A percentile compares a stretch with the other conserved stretches of the same genome.
Evolutionary conservation across 2,797 vertebrate species (phyloP).

Genomic region (Botia kubotai): DNA sequence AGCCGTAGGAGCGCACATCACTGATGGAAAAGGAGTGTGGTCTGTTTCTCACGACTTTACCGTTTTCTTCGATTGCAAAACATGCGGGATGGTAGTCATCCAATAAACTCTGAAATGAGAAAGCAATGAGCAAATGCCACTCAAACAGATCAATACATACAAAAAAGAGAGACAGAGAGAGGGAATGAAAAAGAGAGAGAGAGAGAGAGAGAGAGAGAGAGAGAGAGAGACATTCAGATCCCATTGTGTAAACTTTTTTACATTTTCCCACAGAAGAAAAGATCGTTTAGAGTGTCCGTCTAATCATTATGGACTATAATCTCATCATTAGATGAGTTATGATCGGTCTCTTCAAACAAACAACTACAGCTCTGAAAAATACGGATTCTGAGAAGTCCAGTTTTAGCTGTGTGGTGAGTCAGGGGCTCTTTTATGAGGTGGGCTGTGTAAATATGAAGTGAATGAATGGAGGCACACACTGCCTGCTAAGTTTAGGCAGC

Average conservation of each 20-base stretch:
- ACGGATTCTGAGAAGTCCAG: background rate
- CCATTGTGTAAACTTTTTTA: constrained; percentile 20
- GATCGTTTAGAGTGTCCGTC: background rate
- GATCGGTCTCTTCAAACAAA: constrained; percentile 23
- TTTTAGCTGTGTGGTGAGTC: background rate
- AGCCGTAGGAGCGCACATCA: constrained; percentile 16
- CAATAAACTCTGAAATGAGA: constrained; percentile 43
- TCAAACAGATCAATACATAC: constrained; percentile 49
- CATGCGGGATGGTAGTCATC: constrained; percentile 39
- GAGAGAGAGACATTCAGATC: constrained; percentile 7
- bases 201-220: background rate
- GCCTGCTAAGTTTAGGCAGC: constrained; percentile 58
- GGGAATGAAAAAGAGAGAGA: background rate
- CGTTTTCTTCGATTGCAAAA: constrained; percentile 51
- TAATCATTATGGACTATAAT: background rate
- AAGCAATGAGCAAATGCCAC: constrained; percentile 56
- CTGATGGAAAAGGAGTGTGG: constrained; percentile 13
- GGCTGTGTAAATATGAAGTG: constrained; percentile 47
- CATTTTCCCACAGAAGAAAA: constrained; percentile 22
- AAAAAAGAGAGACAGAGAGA: background rate
- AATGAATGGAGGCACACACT: constrained; percentile 53
- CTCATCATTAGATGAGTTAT: constrained; percentile 36
- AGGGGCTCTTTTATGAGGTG: constrained; percentile 49
- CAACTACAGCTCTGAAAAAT: constrained; percentile 16
- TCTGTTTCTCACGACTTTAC: constrained; percentile 24